phyloP scores from a whole-genome alignment of 2,797 vertebrate species.

The Gymnothorax javanicus region DNA sequence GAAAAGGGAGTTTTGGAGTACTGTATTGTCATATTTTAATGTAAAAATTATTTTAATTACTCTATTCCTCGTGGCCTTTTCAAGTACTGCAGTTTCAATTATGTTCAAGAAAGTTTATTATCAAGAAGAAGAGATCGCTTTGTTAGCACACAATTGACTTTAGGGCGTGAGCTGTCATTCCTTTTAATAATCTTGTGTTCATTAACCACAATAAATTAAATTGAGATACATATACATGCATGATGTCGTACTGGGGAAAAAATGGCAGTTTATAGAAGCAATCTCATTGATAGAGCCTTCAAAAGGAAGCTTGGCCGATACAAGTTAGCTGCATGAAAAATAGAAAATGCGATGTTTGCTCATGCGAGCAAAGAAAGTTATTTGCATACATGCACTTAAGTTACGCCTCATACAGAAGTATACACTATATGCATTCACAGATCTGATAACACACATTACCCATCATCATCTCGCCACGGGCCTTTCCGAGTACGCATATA shows the following conservation, averaged over 20 bases:
- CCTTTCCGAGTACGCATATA: not conserved
- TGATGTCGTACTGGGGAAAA: not conserved
- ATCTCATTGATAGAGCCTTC: not conserved
- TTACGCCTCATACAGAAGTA: not conserved
- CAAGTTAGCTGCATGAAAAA: not conserved
- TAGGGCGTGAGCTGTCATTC: constrained; percentile 21
- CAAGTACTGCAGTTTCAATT: constrained; percentile 28
- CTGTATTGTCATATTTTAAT: constrained; percentile 20
- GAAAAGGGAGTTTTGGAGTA: constrained; percentile 23
- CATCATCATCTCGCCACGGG: not conserved
- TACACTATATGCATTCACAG: too few species aligned
- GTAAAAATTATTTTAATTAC: constrained; percentile 21
- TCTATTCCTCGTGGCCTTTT: constrained; percentile 24
- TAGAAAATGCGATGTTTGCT: not conserved
- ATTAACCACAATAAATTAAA: constrained; percentile 32
- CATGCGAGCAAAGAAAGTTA: not conserved
- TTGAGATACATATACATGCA: constrained; percentile 20
- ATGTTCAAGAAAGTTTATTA: constrained; percentile 21
- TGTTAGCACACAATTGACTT: constrained; percentile 29
- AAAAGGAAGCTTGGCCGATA: not conserved
- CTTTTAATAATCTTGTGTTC: constrained; percentile 32
- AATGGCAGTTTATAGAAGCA: not conserved
- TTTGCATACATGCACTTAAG: not conserved
- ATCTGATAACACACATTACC: not conserved
- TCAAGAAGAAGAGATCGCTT: constrained; percentile 25